Evolutionary conservation across 2,113 vertebrate species (phyloP).

Genomic region (Xyliphius kryptos): DNA sequence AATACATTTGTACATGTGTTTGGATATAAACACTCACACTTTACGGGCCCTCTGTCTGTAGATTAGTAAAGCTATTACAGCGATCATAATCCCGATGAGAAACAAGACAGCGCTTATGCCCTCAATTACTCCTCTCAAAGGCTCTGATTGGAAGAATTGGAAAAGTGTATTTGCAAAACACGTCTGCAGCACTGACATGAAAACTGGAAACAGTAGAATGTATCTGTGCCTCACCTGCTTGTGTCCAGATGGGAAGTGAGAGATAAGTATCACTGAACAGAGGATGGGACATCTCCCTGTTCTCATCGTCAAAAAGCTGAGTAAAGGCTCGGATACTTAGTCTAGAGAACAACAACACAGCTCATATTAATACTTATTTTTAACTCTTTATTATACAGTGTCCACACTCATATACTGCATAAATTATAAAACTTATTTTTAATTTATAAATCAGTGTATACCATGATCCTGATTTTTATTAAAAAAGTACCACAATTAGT

Average conservation of each 20-base stretch:
- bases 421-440: no score
- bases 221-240: conserved; percentile 66
- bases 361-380: no score
- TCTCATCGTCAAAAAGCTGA: conserved; percentile 73
- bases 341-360: no score
- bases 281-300: conserved; percentile 64
- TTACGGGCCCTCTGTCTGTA: conserved; percentile 80
- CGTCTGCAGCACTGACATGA: no score
- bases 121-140: conserved; percentile 84
- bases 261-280: conserved; percentile 81
- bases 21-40: conserved; percentile 58
- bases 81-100: conserved; percentile 80
- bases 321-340: conserved; percentile 84
- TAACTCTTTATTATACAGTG: no score
- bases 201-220: no score
- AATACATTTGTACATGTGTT: no score
- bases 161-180: neutral
- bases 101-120: conserved; percentile 86
- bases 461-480: no score
- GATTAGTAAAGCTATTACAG: conserved; percentile 76
- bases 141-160: conserved; percentile 61
- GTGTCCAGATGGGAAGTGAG: conserved; percentile 74
- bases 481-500: no score
- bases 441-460: no score
- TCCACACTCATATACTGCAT: no score